Conservation (phyloP, 2,888 invertebrate species). For the Magallana nippona region DNA sequence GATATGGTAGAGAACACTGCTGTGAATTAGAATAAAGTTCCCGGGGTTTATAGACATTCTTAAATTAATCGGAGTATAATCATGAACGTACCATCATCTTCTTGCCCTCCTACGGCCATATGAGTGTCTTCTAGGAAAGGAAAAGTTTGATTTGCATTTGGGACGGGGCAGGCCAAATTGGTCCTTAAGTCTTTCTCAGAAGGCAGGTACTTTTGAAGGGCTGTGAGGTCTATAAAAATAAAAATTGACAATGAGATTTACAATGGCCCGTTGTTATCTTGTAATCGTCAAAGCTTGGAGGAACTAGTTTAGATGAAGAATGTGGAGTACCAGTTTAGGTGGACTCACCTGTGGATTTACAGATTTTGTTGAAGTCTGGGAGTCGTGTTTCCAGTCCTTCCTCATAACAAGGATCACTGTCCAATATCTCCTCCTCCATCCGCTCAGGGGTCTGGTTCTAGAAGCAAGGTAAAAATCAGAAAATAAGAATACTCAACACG, state of each 20-base stretch:
- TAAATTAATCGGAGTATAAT: background rate
- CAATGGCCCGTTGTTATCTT: no score
- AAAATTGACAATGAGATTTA: background rate
- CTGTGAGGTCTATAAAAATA: background rate
- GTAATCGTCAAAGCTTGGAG: no score
- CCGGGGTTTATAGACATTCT: background rate
- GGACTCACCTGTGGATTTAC: conserved; percentile 32
- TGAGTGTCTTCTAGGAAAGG: background rate
- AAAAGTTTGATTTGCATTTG: background rate
- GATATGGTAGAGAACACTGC: no score
- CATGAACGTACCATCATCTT: background rate
- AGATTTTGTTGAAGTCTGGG: conserved; percentile 57
- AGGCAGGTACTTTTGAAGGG: conserved; percentile 11
- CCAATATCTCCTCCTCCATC: conserved; percentile 20
- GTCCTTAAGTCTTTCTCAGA: background rate
- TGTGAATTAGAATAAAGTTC: no score
- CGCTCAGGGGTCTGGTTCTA: conserved; percentile 1
- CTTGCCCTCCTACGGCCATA: background rate
- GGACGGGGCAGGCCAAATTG: background rate
- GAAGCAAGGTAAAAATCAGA: background rate
- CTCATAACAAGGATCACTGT: conserved; percentile 12
- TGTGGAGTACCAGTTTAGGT: background rate
- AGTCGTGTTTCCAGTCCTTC: conserved; percentile 40
- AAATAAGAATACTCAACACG: background rate
- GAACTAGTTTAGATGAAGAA: no score